Percentiles rank a stretch among this genome's conserved stretches.
Conservation (phyloP, 2,797 vertebrate genomes). For the Anolis apletophallus region DNA sequence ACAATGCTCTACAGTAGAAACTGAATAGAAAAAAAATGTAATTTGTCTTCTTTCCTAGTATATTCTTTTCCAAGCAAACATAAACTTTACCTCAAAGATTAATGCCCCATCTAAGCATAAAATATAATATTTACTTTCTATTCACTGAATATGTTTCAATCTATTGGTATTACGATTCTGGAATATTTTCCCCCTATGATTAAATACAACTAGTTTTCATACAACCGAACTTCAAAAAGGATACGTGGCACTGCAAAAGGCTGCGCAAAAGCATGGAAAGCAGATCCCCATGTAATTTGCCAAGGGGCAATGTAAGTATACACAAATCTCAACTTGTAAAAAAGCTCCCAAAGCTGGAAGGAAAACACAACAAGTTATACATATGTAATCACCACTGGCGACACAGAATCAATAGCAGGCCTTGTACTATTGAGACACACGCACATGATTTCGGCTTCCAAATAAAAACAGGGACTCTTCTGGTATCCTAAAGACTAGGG, state of each 20-base stretch:
- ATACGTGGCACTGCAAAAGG: conserved; percentile 99
- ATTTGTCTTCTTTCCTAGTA: background rate
- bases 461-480: background rate
- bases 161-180: background rate
- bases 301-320: conserved; percentile 98
- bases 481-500: background rate
- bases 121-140: rapidly evolving
- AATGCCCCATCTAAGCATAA: background rate
- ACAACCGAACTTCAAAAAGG: conserved; percentile 77
- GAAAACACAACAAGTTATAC: background rate
- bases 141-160: background rate
- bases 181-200: background rate
- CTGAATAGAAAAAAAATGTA: background rate
- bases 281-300: conserved; percentile 99
- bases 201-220: background rate
- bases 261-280: conserved; percentile 98
- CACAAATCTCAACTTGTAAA: conserved; percentile 96
- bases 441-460: background rate
- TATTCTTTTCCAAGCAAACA: background rate
- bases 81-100: background rate
- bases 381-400: background rate
- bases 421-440: background rate
- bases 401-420: background rate
- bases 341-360: conserved; percentile 93
- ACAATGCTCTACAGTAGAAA: background rate